Base-by-base conservation (phyloP, 2,888 invertebrate genomes). In the Drosophila limbata region DNA sequence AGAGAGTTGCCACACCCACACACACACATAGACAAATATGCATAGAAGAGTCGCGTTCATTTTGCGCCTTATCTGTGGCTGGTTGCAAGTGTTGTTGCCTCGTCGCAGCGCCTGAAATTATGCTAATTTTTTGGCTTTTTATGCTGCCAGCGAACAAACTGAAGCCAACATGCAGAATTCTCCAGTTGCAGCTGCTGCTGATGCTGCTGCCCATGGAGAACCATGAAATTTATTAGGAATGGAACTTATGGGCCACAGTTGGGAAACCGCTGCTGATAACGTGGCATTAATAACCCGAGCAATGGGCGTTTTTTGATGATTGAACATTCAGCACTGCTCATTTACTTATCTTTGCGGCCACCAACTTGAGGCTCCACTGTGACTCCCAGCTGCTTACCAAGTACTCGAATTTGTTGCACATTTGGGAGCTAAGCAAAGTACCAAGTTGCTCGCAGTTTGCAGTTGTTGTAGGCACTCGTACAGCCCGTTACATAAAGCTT, bases 121-220 rank as follows among this genome's bases (percentile, higher is more conserved):
- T 84, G 84, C 84, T 81, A 88, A 84, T 84, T 84, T 81, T 76
- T 73, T 81, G 67, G 73, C 76, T 75, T 86, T 84, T 88, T 88
- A 88, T 84, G 87, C 76, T 77, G 65, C 61, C 79, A 69, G 64
- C 77, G 63, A 48, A 48, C 60, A 63, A 62, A 66, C 37, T 42
- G 57, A 57, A 57, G 39, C 39, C 68, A 69, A 57, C 72, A 74
- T 60, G 62, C 61, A 57, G 67, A 81, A 63, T 68, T 62, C 61
- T 69, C 67, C 73, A 68, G 39, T 66, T 35, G 42, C 69, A 44
- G 40, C 56, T 47, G 42, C 39, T 67, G 44, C 37, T 48, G 53
- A n/a, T 63, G 35, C 13, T 13, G 35, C 33, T 70, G 71, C 56
- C 64, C 68, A 40, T 48, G 65, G 40, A 69, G 61, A 17, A 70